Base-by-base conservation (phyloP, 1,140 invertebrate genomes). In the Aphis craccivora region DNA sequence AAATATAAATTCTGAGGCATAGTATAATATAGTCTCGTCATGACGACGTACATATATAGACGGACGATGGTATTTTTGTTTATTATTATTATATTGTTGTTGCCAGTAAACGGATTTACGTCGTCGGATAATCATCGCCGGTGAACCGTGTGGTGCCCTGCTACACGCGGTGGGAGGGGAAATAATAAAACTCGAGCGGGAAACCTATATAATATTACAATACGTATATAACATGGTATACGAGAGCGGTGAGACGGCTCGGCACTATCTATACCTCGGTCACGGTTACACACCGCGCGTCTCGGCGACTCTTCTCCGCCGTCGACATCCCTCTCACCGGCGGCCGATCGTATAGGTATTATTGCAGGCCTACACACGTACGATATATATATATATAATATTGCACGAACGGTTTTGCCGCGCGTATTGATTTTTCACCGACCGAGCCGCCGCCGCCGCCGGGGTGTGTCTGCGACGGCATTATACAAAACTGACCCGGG, bases 361-460 rank as follows among this genome's bases (percentile, higher is more conserved):
- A 86, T 45, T 8, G 20, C 37, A 2, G 83, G 37, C 25, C 23
- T 25, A 30, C 9, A 43, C 30, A 51, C n/a, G 45, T 22, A 43
- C 45, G 45, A 11, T 4, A 30, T 53, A 40, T 43, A 30, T 30
- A 11, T 9, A 76, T 76, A n/a, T n/a, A n/a, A n/a, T 76, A 84
- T 84, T 40, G 37, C 37, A 40, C 37, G 40, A 25, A 84, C 83
- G 40, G 83, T 84, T 90, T 40, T 67, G 76, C 91, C 76, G 81
- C 43, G 76, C 76, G 37, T 93, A 93, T 93, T 55, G 91, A 93
- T 93, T 93, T 93, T 93, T 43, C 37, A 35, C 76, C 45, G 23
- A 25, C 6, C 9, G 5, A n/a, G 43, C 91, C 67, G n/a, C 67
- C 51, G n/a, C 20, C 5, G 60, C 91, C 67, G 40, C 40, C 55